These are phyloP conservation scores for Pseudomyrmex flavicornis DNA, from an alignment of 1,140 invertebrate genomes.

Conservation along the genomic window DNA sequence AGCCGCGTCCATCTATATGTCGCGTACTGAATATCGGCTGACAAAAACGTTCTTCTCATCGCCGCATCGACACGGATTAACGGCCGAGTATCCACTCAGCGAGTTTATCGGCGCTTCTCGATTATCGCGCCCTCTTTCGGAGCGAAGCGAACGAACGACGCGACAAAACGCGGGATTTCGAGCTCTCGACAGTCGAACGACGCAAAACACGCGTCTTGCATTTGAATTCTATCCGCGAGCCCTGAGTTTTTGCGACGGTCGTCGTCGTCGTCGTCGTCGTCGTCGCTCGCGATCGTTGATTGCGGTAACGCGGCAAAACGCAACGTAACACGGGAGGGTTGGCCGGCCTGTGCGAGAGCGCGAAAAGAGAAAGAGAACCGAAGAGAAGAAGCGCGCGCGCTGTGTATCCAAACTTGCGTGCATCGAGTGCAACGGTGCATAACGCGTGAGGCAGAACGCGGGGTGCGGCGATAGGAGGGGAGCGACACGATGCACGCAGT, in stretches of 20 bases:
- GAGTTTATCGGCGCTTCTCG: conserved; percentile 42
- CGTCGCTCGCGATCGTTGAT: conserved; percentile 19
- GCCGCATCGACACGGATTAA: conserved; percentile 46
- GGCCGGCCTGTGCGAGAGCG: neutral
- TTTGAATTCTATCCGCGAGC: conserved; percentile 16
- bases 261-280: too few species aligned
- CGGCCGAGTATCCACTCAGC: conserved; percentile 34
- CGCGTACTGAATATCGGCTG: conserved; percentile 43
- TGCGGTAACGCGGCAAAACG: conserved; percentile 14
- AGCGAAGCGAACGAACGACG: too few species aligned
- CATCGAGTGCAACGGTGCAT: conserved; percentile 63
- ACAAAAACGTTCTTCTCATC: conserved; percentile 44
- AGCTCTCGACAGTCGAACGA: too few species aligned
- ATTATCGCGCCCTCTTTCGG: conserved; percentile 32
- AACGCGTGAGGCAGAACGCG: conserved; percentile 50
- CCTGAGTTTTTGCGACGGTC: neutral
- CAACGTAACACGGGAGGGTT: too few species aligned
- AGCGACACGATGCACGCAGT: conserved; percentile 33
- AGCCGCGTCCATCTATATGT: conserved; percentile 23
- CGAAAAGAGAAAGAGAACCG: neutral
- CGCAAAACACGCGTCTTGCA: conserved; percentile 9
- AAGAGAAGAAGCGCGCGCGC: neutral
- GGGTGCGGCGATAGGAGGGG: neutral
- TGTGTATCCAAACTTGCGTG: conserved; percentile 63
- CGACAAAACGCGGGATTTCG: neutral